phyloP scores from a whole-genome alignment of 92 coral and sea anemone genomes.

The Palythoa heliodiscus region DNA sequence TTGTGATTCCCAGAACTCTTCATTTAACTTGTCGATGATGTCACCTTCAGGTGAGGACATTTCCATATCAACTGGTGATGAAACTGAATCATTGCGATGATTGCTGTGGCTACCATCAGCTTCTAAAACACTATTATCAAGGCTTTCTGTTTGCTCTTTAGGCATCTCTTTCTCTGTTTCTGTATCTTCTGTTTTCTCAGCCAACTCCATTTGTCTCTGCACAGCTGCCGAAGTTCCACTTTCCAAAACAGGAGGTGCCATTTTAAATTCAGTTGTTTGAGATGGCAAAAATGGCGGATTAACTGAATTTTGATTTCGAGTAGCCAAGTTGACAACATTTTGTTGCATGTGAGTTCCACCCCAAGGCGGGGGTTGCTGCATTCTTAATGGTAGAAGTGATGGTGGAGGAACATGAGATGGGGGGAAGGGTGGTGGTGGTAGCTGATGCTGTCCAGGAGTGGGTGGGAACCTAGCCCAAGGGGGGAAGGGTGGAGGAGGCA shows the following conservation, averaged over 20 bases:
- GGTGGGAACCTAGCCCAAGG: conserved; percentile 40
- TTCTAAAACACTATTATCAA: not conserved
- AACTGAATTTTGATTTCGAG: conserved; percentile 23
- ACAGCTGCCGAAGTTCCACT: not conserved
- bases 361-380: conserved; percentile 1
- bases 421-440: conserved; percentile 28
- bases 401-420: conserved; percentile 19
- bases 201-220: not conserved
- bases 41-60: conserved; percentile 93
- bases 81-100: conserved; percentile 30
- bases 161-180: not conserved
- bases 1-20: conserved; percentile 88
- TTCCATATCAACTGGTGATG: conserved; percentile 85
- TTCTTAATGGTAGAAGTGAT: conserved; percentile 14
- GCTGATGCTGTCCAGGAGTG: conserved; percentile 36
- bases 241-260: not conserved
- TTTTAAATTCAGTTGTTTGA: not conserved
- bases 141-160: not conserved
- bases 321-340: not conserved
- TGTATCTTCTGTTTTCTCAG: not conserved
- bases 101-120: not conserved
- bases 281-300: conserved; percentile 14
- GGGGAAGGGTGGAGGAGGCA: conserved; percentile 37
- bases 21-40: conserved; percentile 88
- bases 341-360: conserved; percentile 3